Evolutionary conservation across 2,888 invertebrate species (phyloP).

Genomic region (Meteorus cinctellus): DNA sequence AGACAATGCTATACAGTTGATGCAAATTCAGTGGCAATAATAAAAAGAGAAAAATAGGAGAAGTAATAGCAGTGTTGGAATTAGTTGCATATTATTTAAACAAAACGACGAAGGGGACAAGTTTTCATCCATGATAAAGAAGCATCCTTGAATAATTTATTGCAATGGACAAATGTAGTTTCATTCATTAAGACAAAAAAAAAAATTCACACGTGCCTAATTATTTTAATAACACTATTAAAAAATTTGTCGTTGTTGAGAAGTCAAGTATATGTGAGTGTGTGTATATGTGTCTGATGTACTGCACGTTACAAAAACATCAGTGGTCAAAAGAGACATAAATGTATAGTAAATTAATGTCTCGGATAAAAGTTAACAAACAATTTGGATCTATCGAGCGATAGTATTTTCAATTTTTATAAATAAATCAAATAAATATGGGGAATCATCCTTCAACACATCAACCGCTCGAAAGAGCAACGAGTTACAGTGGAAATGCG

Average conservation of each 20-base stretch:
- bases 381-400: constrained; percentile 43
- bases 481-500: constrained; percentile 68
- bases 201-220: not conserved
- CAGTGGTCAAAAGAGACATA: constrained; percentile 38
- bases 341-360: not conserved
- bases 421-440: constrained; percentile 74
- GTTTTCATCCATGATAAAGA: not conserved
- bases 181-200: not conserved
- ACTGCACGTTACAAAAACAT: constrained; percentile 29
- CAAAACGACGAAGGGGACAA: too few relatives aligned
- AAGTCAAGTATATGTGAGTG: not conserved
- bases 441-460: constrained; percentile 90
- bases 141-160: not conserved
- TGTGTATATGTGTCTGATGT: not conserved
- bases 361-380: constrained; percentile 4
- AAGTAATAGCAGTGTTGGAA: not conserved
- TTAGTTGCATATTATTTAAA: too few relatives aligned
- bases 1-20: not conserved
- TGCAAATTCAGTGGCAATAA: not conserved
- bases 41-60: not conserved
- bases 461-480: constrained; percentile 85
- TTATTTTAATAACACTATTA: not conserved
- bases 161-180: not conserved
- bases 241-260: too few relatives aligned
- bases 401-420: constrained; percentile 31